Evolutionary conservation across 2,888 invertebrate genomes (phyloP).

Genomic region (Andrena trimmerana): DNA sequence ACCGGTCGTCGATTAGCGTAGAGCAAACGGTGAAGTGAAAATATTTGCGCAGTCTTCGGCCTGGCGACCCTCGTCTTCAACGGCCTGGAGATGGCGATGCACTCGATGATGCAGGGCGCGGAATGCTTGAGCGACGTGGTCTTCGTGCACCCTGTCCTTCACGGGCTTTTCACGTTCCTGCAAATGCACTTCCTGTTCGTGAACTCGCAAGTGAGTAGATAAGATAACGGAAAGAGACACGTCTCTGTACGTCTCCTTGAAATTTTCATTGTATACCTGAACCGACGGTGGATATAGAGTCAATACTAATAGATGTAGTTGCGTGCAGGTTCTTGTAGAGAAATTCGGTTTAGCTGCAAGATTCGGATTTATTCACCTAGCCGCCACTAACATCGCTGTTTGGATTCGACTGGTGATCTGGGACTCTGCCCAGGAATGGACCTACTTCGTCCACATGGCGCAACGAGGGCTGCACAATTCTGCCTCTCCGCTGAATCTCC

Average conservation of each 20-base stretch:
- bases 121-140: conserved; percentile 85
- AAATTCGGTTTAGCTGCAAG: conserved; percentile 86
- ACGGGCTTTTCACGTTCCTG: conserved; percentile 87
- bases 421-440: conserved; percentile 87
- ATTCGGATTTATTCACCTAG: conserved; percentile 87
- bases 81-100: conserved; percentile 87
- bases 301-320: background rate
- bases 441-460: conserved; percentile 85
- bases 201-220: conserved; percentile 85
- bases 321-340: conserved; percentile 86
- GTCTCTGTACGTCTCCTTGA: background rate
- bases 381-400: conserved; percentile 86
- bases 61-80: conserved; percentile 87
- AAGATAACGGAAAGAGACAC: background rate
- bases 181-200: conserved; percentile 88
- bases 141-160: conserved; percentile 87
- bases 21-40: background rate
- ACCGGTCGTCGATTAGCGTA: too few species aligned
- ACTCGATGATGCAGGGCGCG: conserved; percentile 86
- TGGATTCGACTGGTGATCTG: conserved; percentile 86
- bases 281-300: background rate
- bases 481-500: conserved; percentile 84
- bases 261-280: too few species aligned
- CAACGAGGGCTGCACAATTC: conserved; percentile 80
- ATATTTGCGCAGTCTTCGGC: conserved; percentile 85